Evolutionary conservation across 2,113 vertebrate species (phyloP).

Genomic region (human (Homo sapiens)): GRCh38 chr1:31719001-31719500

Average conservation of each 20-base stretch:
- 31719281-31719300: too few relatives aligned
- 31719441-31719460: background rate
- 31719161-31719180: constrained; percentile 24
- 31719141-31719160: background rate
- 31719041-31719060: background rate
- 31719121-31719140: background rate
- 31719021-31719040: background rate
- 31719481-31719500: background rate
- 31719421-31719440: background rate
- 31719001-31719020: background rate
- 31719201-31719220: background rate
- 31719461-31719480: background rate
- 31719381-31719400: background rate
- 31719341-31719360: background rate
- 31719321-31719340: background rate
- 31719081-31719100: background rate
- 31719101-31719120: background rate
- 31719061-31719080: background rate
- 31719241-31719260: background rate
- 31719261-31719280: background rate
- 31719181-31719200: background rate
- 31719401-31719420: background rate
- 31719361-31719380: background rate
- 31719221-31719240: background rate
- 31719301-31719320: background rate